Percentiles rank a stretch among this genome's conserved stretches.
Conservation (phyloP, 1,140 invertebrate species). For the Liolophura sinensis region DNA sequence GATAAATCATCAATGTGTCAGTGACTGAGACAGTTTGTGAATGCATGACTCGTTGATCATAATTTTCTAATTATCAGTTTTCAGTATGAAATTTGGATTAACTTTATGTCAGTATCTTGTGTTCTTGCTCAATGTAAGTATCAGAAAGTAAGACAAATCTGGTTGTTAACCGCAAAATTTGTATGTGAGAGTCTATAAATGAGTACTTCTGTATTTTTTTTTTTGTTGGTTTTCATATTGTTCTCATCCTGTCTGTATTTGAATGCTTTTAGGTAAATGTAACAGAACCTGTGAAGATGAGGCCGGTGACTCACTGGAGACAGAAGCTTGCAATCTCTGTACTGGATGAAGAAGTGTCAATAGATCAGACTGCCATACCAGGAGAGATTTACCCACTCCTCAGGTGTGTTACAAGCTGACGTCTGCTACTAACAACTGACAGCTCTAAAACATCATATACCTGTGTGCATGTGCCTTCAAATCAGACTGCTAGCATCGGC, state of each 20-base stretch:
- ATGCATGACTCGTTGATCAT: too few species aligned
- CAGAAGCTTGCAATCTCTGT: slow-evolving; percentile 67
- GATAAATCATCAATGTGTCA: too few species aligned
- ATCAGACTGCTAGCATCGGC: too few species aligned
- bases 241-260: neutral
- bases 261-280: slow-evolving; percentile 46
- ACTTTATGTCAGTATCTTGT: too few species aligned
- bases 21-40: too few species aligned
- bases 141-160: neutral
- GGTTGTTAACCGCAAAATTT: neutral
- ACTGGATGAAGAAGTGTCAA: slow-evolving; percentile 67
- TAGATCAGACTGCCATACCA: slow-evolving; percentile 67
- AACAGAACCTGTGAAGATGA: slow-evolving; percentile 4
- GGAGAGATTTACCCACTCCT: slow-evolving; percentile 62
- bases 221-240: neutral
- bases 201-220: neutral
- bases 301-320: slow-evolving; percentile 66
- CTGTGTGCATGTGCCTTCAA: too few species aligned
- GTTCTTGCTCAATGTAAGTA: neutral
- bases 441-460: too few species aligned
- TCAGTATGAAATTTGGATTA: too few species aligned
- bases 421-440: neutral
- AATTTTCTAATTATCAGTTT: too few species aligned
- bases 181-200: neutral
- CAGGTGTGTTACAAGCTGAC: slow-evolving; percentile 24